phyloP scores from a whole-genome alignment of 2,113 vertebrate species.

The Mola mola region DNA sequence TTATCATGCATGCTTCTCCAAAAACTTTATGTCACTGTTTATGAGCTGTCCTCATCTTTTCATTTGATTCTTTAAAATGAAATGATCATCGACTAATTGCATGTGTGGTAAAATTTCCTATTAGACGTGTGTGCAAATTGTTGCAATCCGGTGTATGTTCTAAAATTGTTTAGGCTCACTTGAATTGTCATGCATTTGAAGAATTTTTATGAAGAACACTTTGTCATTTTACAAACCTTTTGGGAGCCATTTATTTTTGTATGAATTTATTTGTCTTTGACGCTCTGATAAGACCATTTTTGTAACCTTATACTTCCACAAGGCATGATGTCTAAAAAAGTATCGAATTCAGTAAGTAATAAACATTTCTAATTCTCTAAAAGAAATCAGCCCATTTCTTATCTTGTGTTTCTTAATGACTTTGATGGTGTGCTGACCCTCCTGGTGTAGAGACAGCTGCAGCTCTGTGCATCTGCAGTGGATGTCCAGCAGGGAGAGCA shows the following conservation, averaged over 20 bases:
- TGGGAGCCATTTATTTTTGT: constrained; percentile 78
- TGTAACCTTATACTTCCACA: constrained; percentile 55
- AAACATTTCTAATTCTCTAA: constrained; percentile 73
- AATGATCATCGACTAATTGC: constrained; percentile 29
- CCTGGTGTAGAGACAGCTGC: not conserved
- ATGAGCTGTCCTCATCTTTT: constrained; percentile 31
- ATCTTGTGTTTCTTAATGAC: not conserved
- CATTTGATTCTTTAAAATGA: constrained; percentile 41
- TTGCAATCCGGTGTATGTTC: constrained; percentile 46
- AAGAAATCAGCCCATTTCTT: not conserved
- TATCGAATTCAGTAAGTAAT: constrained; percentile 65
- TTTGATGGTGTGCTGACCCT: not conserved
- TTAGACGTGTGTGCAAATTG: constrained; percentile 37
- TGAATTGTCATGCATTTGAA: constrained; percentile 57
- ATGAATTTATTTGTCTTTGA: constrained; percentile 64
- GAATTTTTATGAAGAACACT: constrained; percentile 63
- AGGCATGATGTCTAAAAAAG: constrained; percentile 59
- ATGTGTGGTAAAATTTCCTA: constrained; percentile 27
- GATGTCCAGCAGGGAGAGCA: constrained; percentile 50
- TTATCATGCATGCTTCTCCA: constrained; percentile 25
- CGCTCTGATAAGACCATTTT: constrained; percentile 46
- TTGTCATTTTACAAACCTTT: constrained; percentile 65
- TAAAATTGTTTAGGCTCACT: constrained; percentile 31
- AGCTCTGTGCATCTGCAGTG: constrained; percentile 9
- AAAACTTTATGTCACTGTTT: constrained; percentile 24